A percentile compares a stretch with the other conserved stretches of the same genome.
phyloP scores from a whole-genome alignment of 2,113 vertebrate genomes.

The Oryzias melastigma region DNA sequence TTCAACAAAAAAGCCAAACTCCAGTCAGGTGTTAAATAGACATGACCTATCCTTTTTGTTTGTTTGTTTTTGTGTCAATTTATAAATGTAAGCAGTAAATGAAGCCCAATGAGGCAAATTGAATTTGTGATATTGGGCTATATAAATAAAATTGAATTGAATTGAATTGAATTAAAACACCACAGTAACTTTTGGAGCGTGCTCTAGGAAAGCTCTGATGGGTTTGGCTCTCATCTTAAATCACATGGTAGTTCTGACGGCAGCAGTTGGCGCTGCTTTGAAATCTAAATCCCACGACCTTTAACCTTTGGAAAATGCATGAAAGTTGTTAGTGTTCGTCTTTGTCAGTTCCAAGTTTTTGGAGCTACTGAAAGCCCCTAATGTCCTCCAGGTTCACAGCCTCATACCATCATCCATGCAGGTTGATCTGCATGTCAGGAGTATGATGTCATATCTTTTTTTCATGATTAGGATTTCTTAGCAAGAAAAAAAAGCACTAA shows the following conservation, averaged over 20 bases:
- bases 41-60: too few species aligned
- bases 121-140: too few species aligned
- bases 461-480: not conserved
- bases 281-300: conserved; percentile 4
- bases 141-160: too few species aligned
- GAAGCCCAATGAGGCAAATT: too few species aligned
- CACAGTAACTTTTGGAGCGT: not conserved
- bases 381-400: not conserved
- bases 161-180: too few species aligned
- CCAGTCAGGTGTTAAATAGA: not conserved
- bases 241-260: conserved; percentile 4
- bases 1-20: not conserved
- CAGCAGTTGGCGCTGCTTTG: not conserved
- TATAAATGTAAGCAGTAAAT: too few species aligned
- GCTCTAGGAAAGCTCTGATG: not conserved
- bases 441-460: not conserved
- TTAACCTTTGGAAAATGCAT: conserved; percentile 8
- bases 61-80: not conserved
- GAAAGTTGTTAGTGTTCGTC: conserved; percentile 21
- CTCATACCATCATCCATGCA: not conserved
- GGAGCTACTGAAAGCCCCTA: not conserved
- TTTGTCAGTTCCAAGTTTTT: conserved; percentile 1
- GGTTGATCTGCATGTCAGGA: not conserved
- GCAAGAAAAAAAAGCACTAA: not conserved
- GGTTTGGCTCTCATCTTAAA: not conserved